Conservation (phyloP, 2,797 vertebrate species). For the Gallirallus australis region DNA sequence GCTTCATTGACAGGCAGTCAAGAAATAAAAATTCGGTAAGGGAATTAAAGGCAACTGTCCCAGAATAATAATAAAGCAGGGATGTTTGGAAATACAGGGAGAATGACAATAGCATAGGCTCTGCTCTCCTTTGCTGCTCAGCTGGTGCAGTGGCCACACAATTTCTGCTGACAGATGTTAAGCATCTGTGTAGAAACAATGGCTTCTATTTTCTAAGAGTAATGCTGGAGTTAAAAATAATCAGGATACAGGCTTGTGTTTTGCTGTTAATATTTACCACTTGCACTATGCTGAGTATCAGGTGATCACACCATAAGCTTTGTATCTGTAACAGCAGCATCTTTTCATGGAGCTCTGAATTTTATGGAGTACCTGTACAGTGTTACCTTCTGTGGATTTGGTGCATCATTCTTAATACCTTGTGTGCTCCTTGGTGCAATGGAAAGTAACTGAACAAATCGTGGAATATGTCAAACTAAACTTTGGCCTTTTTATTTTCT, state of each 20-base stretch:
- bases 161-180: not conserved
- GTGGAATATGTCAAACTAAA: not conserved
- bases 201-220: not conserved
- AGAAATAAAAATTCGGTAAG: not conserved
- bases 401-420: rapidly evolving
- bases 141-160: not conserved
- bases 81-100: not conserved
- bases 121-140: not conserved
- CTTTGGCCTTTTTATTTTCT: not conserved
- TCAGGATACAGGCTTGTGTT: not conserved
- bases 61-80: not conserved
- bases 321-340: not conserved
- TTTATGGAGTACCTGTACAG: not conserved
- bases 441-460: not conserved
- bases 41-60: not conserved
- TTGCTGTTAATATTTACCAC: not conserved
- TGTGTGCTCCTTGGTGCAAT: rapidly evolving
- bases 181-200: not conserved
- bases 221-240: not conserved
- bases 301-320: not conserved
- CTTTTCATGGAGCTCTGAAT: not conserved
- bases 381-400: rapidly evolving
- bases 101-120: not conserved
- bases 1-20: not conserved
- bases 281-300: too few species aligned